These are phyloP conservation scores for Bos indicus DNA, from an alignment of 2,113 vertebrate genomes.

Conservation along the genomic window DNA sequence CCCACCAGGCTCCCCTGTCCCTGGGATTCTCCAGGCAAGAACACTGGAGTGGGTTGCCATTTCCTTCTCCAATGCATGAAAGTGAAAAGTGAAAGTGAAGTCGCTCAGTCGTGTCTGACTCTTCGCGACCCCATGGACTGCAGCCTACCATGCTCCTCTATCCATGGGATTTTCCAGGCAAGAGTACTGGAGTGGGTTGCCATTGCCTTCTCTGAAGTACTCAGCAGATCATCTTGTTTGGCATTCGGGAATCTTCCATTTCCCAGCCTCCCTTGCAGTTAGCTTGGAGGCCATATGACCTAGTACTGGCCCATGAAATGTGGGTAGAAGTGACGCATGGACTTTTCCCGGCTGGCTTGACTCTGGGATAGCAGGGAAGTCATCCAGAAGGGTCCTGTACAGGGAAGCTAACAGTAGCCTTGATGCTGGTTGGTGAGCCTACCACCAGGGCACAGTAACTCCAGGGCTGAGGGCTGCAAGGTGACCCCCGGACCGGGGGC, in stretches of 20 bases:
- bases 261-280: background rate
- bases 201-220: background rate
- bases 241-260: background rate
- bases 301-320: background rate
- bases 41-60: no score
- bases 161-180: no score
- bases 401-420: background rate
- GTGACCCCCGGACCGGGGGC: background rate
- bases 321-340: background rate
- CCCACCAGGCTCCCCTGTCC: no score
- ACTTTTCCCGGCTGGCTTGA: background rate
- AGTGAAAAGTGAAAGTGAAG: no score
- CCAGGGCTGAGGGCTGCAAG: background rate
- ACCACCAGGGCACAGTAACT: background rate
- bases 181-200: no score
- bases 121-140: no score
- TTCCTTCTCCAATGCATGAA: no score
- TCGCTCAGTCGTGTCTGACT: no score
- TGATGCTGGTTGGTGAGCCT: background rate
- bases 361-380: background rate
- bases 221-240: background rate
- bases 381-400: background rate
- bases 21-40: no score
- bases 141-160: no score
- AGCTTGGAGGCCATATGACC: background rate